Conservation (phyloP, 2,113 vertebrate species). For the Puffinus mauretanicus region DNA sequence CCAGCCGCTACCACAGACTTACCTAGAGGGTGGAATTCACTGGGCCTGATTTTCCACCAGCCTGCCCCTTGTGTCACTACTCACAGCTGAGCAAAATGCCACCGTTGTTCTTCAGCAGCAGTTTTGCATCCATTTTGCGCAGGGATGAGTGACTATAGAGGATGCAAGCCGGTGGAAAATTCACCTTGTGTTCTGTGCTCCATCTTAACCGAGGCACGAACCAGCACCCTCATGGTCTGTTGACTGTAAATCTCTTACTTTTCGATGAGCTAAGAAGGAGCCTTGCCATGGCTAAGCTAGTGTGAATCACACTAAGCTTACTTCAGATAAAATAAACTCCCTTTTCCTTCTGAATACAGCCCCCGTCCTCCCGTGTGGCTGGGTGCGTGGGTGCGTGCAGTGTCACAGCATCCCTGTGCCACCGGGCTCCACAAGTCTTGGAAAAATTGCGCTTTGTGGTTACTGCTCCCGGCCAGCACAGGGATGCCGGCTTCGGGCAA, state of each 20-base stretch:
- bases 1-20: not conserved
- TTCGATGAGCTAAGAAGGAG: slow-evolving; percentile 38
- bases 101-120: slow-evolving; percentile 18
- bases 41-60: slow-evolving; percentile 3
- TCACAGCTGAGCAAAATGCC: not conserved
- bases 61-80: not conserved
- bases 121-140: not conserved
- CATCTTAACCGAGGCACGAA: not conserved
- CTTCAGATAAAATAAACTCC: slow-evolving; percentile 4
- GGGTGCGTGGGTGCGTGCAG: not conserved
- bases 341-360: not conserved
- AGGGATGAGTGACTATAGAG: slow-evolving; percentile 27
- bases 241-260: slow-evolving; percentile 42
- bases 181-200: slow-evolving; percentile 40
- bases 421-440: not conserved
- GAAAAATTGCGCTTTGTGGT: not conserved
- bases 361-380: not conserved
- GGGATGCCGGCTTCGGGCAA: not conserved
- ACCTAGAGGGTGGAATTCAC: not conserved
- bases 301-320: slow-evolving; percentile 31
- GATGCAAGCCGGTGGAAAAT: slow-evolving; percentile 51
- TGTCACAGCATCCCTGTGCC: not conserved
- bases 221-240: slow-evolving; percentile 33
- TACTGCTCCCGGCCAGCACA: not conserved
- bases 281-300: slow-evolving; percentile 26